Base-by-base conservation (phyloP, 37 sponge, comb jelly and placozoan genomes). In the Dysidea cf. avara region DNA sequence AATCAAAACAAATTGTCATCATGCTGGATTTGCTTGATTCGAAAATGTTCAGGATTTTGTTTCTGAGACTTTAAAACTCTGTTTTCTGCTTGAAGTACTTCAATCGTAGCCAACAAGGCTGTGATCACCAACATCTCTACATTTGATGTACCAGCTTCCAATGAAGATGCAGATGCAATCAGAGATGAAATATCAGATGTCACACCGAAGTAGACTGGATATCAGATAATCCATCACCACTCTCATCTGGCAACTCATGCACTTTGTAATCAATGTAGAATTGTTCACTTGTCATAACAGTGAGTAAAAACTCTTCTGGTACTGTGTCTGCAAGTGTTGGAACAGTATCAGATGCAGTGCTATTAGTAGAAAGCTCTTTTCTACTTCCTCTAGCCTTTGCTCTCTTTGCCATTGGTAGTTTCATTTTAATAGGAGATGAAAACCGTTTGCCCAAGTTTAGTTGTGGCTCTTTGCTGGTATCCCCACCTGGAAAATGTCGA, bases 11-110 rank as follows among this genome's bases (percentile, higher is more conserved):
- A 60, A 7, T 68, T 48, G 49, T 79, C 61, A 60, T 79, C 46
- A 56, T 79, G 58, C 47, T 68, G 58, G 36, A 79, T 69, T 26
- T 79, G 57, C n/a, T n/a, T n/a, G n/a, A n/a, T n/a, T n/a, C n/a
- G n/a, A n/a, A n/a, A n/a, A n/a, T n/a, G n/a, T n/a, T n/a, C n/a
- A n/a, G n/a, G n/a, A n/a, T n/a, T n/a, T n/a, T n/a, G n/a, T n/a
- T n/a, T n/a, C n/a, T n/a, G n/a, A n/a, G n/a, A 33, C 51, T 66
- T 66, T 20, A 52, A 28, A 50, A 29, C 16, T 17, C 25, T 9
- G 32, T 64, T 65, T 29, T 79, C 69, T 24, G 59, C 48, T 39
- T 79, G 69, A 24, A 68, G 70, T 22, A 21, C 28, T 64, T 79
- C 70, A 36, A 79, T 79, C 25, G 69, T 28, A 38, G 69, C 70